These are phyloP conservation scores for Naso thynnoides DNA, from an alignment of 2,797 vertebrate species.

Conservation along the genomic window DNA sequence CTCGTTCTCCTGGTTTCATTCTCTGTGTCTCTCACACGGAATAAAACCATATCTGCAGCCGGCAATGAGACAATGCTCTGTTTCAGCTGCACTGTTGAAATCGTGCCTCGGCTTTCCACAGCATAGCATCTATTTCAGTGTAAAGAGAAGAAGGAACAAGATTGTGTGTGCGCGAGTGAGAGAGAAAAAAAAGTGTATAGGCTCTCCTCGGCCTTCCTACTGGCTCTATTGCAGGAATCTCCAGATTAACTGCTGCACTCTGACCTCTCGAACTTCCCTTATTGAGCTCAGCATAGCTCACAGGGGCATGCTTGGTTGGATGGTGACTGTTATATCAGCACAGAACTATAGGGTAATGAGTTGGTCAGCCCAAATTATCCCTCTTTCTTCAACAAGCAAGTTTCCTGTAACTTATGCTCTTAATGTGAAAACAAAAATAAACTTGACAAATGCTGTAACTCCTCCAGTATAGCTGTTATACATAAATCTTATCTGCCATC, in stretches of 20 bases:
- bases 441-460: slow-evolving; percentile 12
- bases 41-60: slow-evolving; percentile 43
- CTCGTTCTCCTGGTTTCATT: slow-evolving; percentile 38
- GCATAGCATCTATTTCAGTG: slow-evolving; percentile 50
- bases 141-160: slow-evolving; percentile 14
- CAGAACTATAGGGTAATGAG: slow-evolving; percentile 18
- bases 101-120: slow-evolving; percentile 51
- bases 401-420: slow-evolving; percentile 32
- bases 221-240: slow-evolving; percentile 62
- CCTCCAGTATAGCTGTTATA: not conserved
- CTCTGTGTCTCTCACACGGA: slow-evolving; percentile 23
- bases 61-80: slow-evolving; percentile 49
- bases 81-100: slow-evolving; percentile 64
- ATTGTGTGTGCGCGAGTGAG: slow-evolving; percentile 2
- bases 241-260: slow-evolving; percentile 74
- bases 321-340: slow-evolving; percentile 60
- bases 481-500: too few relatives aligned
- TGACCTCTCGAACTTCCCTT: slow-evolving; percentile 75
- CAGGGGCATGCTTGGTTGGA: slow-evolving; percentile 45
- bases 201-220: slow-evolving; percentile 44
- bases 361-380: slow-evolving; percentile 45
- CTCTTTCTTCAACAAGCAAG: slow-evolving; percentile 40
- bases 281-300: slow-evolving; percentile 61
- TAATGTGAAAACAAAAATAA: slow-evolving; percentile 16
- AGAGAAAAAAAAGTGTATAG: slow-evolving; percentile 4